These are phyloP conservation scores for Labroides dimidiatus DNA, from an alignment of 2,797 vertebrate genomes.

Conservation along the genomic window DNA sequence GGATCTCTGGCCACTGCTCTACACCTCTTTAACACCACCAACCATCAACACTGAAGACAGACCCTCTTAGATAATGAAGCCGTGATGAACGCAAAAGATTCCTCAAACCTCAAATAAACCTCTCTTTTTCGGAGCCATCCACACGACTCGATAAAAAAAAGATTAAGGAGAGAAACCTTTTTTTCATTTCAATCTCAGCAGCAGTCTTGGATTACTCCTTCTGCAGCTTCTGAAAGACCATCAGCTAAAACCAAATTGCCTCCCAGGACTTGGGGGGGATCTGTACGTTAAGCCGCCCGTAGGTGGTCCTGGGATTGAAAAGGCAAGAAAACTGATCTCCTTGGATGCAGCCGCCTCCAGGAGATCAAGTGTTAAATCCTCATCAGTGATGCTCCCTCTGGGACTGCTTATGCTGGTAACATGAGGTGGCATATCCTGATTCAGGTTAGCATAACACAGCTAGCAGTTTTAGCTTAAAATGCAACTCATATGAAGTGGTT, in stretches of 20 bases:
- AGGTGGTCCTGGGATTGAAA: slow-evolving; percentile 39
- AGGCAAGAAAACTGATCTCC: slow-evolving; percentile 40
- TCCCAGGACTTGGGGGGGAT: slow-evolving; percentile 44
- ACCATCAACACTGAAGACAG: neutral
- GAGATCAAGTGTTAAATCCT: slow-evolving; percentile 65
- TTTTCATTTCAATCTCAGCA: slow-evolving; percentile 6
- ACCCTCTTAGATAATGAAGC: neutral
- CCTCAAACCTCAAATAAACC: neutral
- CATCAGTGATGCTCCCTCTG: slow-evolving; percentile 51
- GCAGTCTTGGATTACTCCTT: slow-evolving; percentile 42
- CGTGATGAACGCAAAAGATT: neutral
- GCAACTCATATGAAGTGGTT: slow-evolving; percentile 1
- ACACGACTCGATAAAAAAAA: neutral
- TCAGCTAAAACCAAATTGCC: slow-evolving; percentile 51
- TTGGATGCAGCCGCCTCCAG: slow-evolving; percentile 58
- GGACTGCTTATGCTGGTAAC: slow-evolving; percentile 42
- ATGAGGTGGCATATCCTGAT: slow-evolving; percentile 37
- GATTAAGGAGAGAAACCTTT: slow-evolving; percentile 4
- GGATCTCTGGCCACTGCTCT: neutral
- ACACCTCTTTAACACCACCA: neutral
- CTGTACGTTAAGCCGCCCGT: slow-evolving; percentile 52
- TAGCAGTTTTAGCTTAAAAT: slow-evolving; percentile 8
- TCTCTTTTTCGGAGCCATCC: neutral
- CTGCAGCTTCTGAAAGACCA: slow-evolving; percentile 36
- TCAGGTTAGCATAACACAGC: slow-evolving; percentile 21